These are phyloP conservation scores for Leptopilina syphax DNA, from an alignment of 2,888 invertebrate genomes.

Conservation along the genomic window DNA sequence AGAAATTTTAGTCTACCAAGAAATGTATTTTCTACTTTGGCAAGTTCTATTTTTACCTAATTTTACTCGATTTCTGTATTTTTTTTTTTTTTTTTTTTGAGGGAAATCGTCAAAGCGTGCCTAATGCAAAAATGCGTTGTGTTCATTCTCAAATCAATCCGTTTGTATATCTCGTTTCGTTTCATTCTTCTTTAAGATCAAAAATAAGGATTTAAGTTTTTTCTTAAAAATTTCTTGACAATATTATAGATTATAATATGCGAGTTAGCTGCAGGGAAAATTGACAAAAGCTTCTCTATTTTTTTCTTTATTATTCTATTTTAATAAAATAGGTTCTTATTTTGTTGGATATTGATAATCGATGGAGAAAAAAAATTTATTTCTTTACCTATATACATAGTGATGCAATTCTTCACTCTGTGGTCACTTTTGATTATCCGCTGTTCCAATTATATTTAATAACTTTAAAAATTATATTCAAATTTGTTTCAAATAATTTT, in stretches of 20 bases:
- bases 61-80: conserved; percentile 25
- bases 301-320: not conserved
- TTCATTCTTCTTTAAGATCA: conserved; percentile 16
- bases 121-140: conserved; percentile 32
- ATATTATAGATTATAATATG: not conserved
- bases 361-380: not conserved
- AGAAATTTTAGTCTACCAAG: not conserved
- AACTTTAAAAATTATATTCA: too few relatives aligned
- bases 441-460: too few relatives aligned
- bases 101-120: conserved; percentile 25
- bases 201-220: conserved; percentile 33
- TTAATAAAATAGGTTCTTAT: not conserved
- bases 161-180: conserved; percentile 35
- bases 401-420: too few relatives aligned
- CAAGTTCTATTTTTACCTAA: conserved; percentile 36
- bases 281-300: conserved; percentile 14
- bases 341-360: conserved; percentile 4
- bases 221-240: conserved; percentile 28
- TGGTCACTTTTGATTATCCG: too few relatives aligned
- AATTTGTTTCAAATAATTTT: too few relatives aligned
- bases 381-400: not conserved
- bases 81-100: not conserved
- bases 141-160: conserved; percentile 39
- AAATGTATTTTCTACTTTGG: conserved; percentile 11
- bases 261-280: conserved; percentile 16